Evolutionary conservation across 1,140 invertebrate genomes (phyloP), one percentile per base, ranked within the genome.

Genomic region (Camponotus vicinus): DNA sequence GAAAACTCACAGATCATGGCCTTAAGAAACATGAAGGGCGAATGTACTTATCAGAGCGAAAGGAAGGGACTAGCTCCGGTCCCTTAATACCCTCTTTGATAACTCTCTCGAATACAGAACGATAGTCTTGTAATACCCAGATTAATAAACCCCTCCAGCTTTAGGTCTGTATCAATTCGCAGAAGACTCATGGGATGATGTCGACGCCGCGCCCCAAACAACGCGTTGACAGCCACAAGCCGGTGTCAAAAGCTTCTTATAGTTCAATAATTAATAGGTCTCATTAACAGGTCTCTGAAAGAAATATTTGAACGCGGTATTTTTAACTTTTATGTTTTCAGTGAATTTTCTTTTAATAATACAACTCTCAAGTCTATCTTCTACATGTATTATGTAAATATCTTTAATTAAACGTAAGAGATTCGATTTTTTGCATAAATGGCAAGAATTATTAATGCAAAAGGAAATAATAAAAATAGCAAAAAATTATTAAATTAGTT

Each of bases 121-220:
- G 57, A 83, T 70, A 84, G 89, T 75, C 86, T 90, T 88, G 92
- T 94, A 94, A 94, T 94, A 90, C 92, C 87, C 70, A 86, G 92
- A 94, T 94, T 94, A 94, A 94, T 93, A 92, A 91, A 88, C 92
- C 92, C 90, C 91, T 88, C 77, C 87, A 88, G 88, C 87, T 89
- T 88, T 86, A 86, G 91, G 91, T 90, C 89, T 93, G 89, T 92
- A 92, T 92, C 88, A 92, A 89, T 94, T 94, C 92, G 92, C 92
- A 91, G 92, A 94, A 94, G 92, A 79, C 8, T 18, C 88, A 87
- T 82, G 87, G 84, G 49, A 55, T 67, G 73, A 86, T 78, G 57
- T 63, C 55, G 18, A n/a, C 77, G 57, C 9, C 7, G 9, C 52
- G 37, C 27, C 37, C 67, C 11, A 59, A 83, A 75, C 32, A 83